Evolutionary conservation across 2,888 invertebrate species (phyloP), one percentile per base, ranked within the genome.

Genomic region (Athalia circularis): DNA sequence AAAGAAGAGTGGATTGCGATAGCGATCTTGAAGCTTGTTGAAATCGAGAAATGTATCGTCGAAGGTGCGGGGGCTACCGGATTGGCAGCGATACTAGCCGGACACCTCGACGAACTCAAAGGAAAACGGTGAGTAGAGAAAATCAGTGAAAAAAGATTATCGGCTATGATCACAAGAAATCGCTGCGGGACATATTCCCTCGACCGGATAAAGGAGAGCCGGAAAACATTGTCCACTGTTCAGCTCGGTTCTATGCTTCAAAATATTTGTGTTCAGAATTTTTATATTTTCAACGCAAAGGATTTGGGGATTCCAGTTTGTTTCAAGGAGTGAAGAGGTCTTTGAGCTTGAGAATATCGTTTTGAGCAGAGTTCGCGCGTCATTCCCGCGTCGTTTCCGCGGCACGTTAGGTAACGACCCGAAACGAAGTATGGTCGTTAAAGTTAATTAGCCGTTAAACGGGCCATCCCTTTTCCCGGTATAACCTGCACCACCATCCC

Each of bases 31-130:
- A 92, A 94, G 47, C 90, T 96, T 77, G 94, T 96, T 6, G 97
- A 97, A 88, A 92, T 94, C 82, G 97, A 97, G 90, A 97, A 97
- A 88, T 96, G 95, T 84, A 96, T 98, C 11, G 96, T 97, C 29
- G 98, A 98, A 89, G 98, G 98, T 0, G 97, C 97, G 0, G 98
- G 97, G 0, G 97, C 97, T 0, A 93, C 95, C 1, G 96, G 96
- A 0, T 91, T 98, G 9, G 97, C 97, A 0, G 97, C 97, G 45
- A 94, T 97, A 85, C 92, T 98, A 85, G 94, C 95, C 0, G 96
- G 96, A 0, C 93, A 95, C 76, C 91, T 97, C 62, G 95, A 96
- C 5, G 96, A 97, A 84, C 92, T 97, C 9, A 92, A 92, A 84
- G 95, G 95, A 54, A 97, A 97, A 91, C 95, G 93, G 96, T 96